A percentile compares a stretch with the other conserved stretches of the same genome.
Conservation (phyloP, 2,113 vertebrate genomes). For the Cryptoleucopteryx plumbea region DNA sequence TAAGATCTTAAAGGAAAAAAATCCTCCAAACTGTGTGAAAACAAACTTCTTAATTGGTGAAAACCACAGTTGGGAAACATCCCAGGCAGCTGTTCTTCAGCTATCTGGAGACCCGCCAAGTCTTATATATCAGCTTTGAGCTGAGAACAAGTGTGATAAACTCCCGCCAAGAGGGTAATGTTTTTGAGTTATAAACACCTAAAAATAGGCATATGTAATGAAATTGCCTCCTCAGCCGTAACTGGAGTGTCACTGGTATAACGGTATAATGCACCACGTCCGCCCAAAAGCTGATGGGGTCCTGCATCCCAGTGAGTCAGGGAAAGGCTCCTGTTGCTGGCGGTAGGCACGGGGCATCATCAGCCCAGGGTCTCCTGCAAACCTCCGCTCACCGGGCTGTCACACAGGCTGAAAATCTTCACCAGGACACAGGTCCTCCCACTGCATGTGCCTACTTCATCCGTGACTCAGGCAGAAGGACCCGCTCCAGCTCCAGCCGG, state of each 20-base stretch:
- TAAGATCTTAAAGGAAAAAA: neutral
- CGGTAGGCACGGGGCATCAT: rapidly evolving
- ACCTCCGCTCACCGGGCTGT: neutral
- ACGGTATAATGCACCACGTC: rapidly evolving
- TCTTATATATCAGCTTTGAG: neutral
- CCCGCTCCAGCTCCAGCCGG: neutral
- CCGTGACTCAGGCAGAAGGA: neutral
- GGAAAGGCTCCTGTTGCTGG: neutral
- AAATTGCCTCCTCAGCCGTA: neutral
- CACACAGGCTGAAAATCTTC: neutral
- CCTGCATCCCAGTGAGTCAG: neutral
- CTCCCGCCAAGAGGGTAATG: constrained; percentile 5
- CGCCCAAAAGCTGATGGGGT: neutral
- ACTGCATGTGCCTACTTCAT: neutral
- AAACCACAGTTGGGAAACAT: constrained; percentile 23
- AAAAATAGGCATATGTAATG: neutral
- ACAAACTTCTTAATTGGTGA: constrained; percentile 32
- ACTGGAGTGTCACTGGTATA: neutral
- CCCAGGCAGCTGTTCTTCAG: constrained; percentile 45
- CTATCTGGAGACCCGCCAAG: neutral
- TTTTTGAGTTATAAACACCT: constrained; percentile 23
- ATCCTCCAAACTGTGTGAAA: neutral
- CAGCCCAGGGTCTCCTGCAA: neutral
- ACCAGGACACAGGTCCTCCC: neutral
- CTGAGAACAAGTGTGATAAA: constrained; percentile 39